phyloP scores from a whole-genome alignment of 2,113 vertebrate genomes.

The Grus americana region DNA sequence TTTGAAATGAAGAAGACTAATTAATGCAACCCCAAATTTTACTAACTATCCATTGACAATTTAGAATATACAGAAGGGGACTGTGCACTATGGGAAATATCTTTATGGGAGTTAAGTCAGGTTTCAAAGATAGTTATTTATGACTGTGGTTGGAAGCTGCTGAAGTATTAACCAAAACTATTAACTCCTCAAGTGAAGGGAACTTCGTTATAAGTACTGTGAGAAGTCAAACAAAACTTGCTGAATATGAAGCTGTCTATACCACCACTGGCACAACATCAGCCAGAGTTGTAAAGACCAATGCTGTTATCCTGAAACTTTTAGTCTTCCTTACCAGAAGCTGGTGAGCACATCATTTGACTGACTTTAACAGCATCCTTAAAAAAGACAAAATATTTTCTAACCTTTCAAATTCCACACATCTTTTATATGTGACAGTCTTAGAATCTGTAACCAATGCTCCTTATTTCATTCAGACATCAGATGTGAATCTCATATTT shows the following conservation, averaged over 20 bases:
- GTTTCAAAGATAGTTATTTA: background rate
- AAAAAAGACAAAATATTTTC: background rate
- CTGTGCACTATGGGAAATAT: background rate
- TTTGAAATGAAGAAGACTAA: background rate
- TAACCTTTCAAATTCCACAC: background rate
- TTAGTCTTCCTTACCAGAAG: background rate
- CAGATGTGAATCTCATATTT: background rate
- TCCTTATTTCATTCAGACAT: background rate
- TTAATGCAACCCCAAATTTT: background rate
- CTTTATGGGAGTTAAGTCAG: background rate
- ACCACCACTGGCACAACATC: background rate
- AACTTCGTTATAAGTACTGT: background rate
- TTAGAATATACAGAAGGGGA: background rate
- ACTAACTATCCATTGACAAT: background rate
- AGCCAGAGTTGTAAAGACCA: background rate
- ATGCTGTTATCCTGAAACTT: background rate
- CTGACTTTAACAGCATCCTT: background rate
- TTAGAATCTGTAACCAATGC: background rate
- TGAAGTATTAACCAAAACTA: background rate
- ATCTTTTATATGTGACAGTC: background rate
- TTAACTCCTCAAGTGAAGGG: background rate
- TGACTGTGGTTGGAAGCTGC: background rate
- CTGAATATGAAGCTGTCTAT: background rate
- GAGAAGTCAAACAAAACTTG: background rate
- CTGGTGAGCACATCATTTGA: background rate